A percentile compares a stretch with the other conserved stretches of the same genome.
phyloP scores from a whole-genome alignment of 2,888 invertebrate species.

The Apamea epomidion region DNA sequence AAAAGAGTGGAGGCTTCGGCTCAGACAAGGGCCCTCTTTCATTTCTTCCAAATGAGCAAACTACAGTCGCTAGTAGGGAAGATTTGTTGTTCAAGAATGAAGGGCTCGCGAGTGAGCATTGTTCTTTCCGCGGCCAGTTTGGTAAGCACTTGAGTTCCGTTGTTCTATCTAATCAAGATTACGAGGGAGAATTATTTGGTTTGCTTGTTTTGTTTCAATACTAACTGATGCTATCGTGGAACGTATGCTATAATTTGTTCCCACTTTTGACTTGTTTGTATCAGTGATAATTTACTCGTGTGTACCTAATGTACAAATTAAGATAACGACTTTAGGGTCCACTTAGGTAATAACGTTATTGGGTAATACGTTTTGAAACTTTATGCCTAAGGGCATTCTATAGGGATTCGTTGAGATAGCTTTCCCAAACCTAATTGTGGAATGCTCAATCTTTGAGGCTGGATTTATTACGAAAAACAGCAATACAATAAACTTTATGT shows the following conservation, averaged over 20 bases:
- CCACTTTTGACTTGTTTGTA: constrained; percentile 45
- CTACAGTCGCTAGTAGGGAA: constrained; percentile 85
- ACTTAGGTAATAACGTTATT: constrained; percentile 39
- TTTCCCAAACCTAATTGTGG: constrained; percentile 16
- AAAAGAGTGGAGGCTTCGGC: constrained; percentile 84
- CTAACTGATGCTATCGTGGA: constrained; percentile 61
- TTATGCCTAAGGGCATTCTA: constrained; percentile 17
- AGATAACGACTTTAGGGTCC: constrained; percentile 43
- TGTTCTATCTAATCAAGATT: constrained; percentile 87
- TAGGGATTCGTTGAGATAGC: constrained; percentile 37
- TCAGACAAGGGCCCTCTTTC: constrained; percentile 84
- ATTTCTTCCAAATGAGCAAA: constrained; percentile 90
- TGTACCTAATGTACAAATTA: constrained; percentile 42
- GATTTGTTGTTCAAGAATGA: constrained; percentile 87
- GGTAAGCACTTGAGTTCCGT: constrained; percentile 86
- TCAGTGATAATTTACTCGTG: constrained; percentile 38
- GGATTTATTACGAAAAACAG: constrained; percentile 11
- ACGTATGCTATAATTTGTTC: constrained; percentile 52
- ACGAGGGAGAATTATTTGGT: constrained; percentile 73
- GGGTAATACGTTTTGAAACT: constrained; percentile 30
- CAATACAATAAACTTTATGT: constrained; percentile 8
- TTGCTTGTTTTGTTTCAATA: constrained; percentile 69
- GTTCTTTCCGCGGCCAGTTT: constrained; percentile 84
- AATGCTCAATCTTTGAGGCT: neutral
- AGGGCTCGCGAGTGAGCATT: constrained; percentile 85